A percentile compares a stretch with the other conserved stretches of the same genome.
These are phyloP conservation scores for Eristalinus sepulchralis DNA, from an alignment of 2,888 invertebrate species.

Conservation along the genomic window DNA sequence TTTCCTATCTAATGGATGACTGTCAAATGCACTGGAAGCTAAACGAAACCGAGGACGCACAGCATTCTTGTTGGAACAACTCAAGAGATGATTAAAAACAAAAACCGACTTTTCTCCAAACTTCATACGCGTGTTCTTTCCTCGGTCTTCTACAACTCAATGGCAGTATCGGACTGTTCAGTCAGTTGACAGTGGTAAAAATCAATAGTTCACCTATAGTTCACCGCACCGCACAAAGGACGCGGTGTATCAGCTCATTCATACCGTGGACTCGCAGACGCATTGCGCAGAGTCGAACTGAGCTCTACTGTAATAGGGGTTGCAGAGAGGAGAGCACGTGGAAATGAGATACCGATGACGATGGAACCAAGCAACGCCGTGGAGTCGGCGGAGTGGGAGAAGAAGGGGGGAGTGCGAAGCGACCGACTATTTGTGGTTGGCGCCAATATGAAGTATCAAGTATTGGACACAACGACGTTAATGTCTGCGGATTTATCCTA, in stretches of 20 bases:
- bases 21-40: slow-evolving; percentile 17
- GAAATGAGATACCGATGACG: slow-evolving; percentile 1
- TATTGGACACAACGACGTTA: background rate
- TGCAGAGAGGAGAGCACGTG: slow-evolving; percentile 25
- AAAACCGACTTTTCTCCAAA: background rate
- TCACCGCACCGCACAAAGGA: slow-evolving; percentile 28
- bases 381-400: background rate
- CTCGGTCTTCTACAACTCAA: slow-evolving; percentile 13
- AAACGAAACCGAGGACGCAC: background rate
- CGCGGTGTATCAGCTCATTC: slow-evolving; percentile 37
- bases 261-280: slow-evolving; percentile 31
- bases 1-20: slow-evolving; percentile 3
- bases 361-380: background rate
- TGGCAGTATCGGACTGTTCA: slow-evolving; percentile 49
- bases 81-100: background rate
- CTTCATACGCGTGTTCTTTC: background rate
- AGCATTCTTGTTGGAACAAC: slow-evolving; percentile 21
- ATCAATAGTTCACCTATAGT: slow-evolving; percentile 48
- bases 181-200: slow-evolving; percentile 30
- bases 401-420: background rate
- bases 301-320: slow-evolving; percentile 15
- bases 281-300: slow-evolving; percentile 51
- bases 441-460: slow-evolving; percentile 32
- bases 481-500: slow-evolving; percentile 5
- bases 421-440: slow-evolving; percentile 44